These are phyloP conservation scores for Glyptemys insculpta DNA, from an alignment of 2,797 vertebrate genomes.

Conservation along the genomic window DNA sequence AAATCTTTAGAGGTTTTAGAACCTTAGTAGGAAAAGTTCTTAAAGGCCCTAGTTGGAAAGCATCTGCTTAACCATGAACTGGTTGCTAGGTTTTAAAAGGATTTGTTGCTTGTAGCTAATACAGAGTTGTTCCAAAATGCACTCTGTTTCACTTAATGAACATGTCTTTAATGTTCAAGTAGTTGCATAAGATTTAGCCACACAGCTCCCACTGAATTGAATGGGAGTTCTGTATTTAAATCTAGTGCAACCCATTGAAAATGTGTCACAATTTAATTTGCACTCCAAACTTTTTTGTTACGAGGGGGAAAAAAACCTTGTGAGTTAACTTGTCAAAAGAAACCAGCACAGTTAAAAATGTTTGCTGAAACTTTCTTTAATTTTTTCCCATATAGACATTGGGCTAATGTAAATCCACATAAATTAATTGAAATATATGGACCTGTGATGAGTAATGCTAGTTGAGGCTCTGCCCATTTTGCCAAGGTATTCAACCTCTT, in stretches of 20 bases:
- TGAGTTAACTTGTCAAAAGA: not conserved
- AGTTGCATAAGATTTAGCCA: constrained; percentile 33
- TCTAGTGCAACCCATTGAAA: not conserved
- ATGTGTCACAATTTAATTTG: not conserved
- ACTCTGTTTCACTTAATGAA: constrained; percentile 65
- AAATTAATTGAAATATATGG: not conserved
- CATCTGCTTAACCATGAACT: constrained; percentile 51
- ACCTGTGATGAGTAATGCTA: not conserved
- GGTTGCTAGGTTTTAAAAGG: constrained; percentile 75
- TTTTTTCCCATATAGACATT: not conserved
- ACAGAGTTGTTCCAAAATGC: constrained; percentile 72
- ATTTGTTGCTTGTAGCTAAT: constrained; percentile 66
- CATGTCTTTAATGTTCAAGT: constrained; percentile 63
- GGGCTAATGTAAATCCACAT: not conserved
- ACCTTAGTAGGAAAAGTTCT: constrained; percentile 14
- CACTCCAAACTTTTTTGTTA: not conserved
- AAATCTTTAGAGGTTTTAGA: not conserved
- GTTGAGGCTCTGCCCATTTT: not conserved
- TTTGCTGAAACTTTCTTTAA: not conserved
- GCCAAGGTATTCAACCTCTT: not conserved
- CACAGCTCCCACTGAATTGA: constrained; percentile 6
- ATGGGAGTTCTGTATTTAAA: not conserved
- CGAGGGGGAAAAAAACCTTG: not conserved
- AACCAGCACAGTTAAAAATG: not conserved
- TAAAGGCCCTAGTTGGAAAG: constrained; percentile 64